phyloP scores from a whole-genome alignment of 2,113 vertebrate species.

The Archocentrus centrarchus region DNA sequence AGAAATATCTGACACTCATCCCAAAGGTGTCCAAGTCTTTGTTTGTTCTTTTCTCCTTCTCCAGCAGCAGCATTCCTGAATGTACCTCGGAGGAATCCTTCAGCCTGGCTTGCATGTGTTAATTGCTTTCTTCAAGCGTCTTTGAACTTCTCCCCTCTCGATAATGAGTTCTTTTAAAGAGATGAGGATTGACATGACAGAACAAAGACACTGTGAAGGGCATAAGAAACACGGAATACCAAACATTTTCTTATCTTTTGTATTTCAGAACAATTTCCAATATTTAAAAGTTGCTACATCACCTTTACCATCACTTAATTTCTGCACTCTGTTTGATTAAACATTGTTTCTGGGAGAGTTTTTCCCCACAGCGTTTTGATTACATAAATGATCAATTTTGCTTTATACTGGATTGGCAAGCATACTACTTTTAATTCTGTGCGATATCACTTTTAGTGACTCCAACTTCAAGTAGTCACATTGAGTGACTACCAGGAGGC shows the following conservation, averaged over 20 bases:
- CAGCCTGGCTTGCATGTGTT: constrained; percentile 59
- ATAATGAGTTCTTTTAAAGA: constrained; percentile 72
- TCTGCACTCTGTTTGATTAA: not conserved
- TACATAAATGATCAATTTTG: not conserved
- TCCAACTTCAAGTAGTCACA: not conserved
- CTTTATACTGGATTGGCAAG: not conserved
- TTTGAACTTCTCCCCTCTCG: constrained; percentile 65
- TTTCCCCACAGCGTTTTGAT: not conserved
- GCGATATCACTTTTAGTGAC: not conserved
- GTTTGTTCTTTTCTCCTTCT: constrained; percentile 41
- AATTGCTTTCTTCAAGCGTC: constrained; percentile 72
- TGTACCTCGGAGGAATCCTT: constrained; percentile 51
- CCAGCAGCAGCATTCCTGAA: constrained; percentile 30
- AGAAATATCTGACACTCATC: constrained; percentile 19
- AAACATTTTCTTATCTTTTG: constrained; percentile 47
- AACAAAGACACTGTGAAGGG: constrained; percentile 66
- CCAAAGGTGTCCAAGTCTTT: constrained; percentile 2
- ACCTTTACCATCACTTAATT: not conserved
- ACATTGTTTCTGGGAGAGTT: accelerated
- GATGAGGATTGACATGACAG: constrained; percentile 68
- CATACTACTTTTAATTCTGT: not conserved
- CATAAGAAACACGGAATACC: constrained; percentile 41
- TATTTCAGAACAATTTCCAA: constrained; percentile 25
- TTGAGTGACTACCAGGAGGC: not conserved
- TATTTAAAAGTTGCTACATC: not conserved